phyloP scores from a whole-genome alignment of 1,140 invertebrate genomes.

The Pollicipes pollicipes region DNA sequence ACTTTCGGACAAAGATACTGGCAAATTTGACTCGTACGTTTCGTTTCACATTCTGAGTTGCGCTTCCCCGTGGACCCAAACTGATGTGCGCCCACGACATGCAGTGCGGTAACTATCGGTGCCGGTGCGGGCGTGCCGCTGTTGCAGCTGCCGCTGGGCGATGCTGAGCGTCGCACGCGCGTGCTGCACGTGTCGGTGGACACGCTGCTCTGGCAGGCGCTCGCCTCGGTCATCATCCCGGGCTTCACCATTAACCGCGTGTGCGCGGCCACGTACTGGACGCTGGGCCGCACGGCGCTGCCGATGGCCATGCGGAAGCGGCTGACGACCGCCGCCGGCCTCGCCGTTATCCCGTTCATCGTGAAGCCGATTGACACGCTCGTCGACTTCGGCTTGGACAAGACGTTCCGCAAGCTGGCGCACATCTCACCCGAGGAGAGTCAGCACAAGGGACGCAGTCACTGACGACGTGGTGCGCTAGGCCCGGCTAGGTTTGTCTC shows the following conservation, averaged over 20 bases:
- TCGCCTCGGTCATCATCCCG: conserved; percentile 80
- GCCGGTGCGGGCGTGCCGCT: too few relatives aligned
- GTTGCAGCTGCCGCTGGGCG: neutral
- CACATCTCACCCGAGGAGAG: neutral
- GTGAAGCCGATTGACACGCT: conserved; percentile 71
- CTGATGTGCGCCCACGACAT: too few relatives aligned
- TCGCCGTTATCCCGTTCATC: conserved; percentile 75
- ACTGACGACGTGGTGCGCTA: neutral
- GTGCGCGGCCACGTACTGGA: conserved; percentile 40
- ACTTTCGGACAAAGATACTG: too few relatives aligned
- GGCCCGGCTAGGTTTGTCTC: too few relatives aligned
- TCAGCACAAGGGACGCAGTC: neutral
- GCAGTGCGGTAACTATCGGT: too few relatives aligned
- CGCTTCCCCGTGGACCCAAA: too few relatives aligned
- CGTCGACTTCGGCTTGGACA: conserved; percentile 63
- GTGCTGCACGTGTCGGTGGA: conserved; percentile 48
- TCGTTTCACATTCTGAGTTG: too few relatives aligned
- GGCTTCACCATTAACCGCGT: conserved; percentile 81
- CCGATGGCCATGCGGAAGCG: conserved; percentile 36
- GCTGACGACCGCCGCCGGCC: conserved; percentile 56
- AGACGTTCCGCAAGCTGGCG: neutral
- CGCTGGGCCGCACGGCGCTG: conserved; percentile 34
- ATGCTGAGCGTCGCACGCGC: conserved; percentile 11
- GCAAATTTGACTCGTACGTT: too few relatives aligned
- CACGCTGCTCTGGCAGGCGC: conserved; percentile 76